Evolutionary conservation across 2,113 vertebrate species (phyloP), one percentile per base, ranked within the genome.

Genomic region (Charina bottae): DNA sequence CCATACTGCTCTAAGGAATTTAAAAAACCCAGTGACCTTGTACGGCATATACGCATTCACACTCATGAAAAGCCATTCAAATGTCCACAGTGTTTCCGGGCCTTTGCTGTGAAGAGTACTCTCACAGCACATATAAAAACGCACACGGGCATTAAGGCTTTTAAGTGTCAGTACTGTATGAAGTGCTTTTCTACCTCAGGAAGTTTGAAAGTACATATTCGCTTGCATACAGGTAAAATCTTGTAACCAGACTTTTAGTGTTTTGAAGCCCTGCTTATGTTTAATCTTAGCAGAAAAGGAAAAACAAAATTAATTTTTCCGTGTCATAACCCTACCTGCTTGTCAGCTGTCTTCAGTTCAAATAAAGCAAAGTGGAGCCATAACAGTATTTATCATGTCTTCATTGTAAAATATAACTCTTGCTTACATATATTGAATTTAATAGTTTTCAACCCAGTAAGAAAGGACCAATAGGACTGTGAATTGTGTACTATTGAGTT

Each of bases 11-110:
- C 98, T 90, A 99, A 99, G 95, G 99, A 99, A 97, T 99, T 99
- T 96, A 99, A 99, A 95, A 99, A 99, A 93, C 99, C 99, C 28
- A 99, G 99, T 0, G 99, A 99, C 95, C 97, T 99, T 2, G 99
- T 99, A 46, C 99, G 99, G 0, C 99, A 99, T 95, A 99, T 99
- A 93, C 99, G 99, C 93, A 99, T 99, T 92, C 99, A 99, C 95
- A 99, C 99, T 6, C 99, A 99, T 0, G 99, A 99, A 97, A 99
- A 99, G 96, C 99, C 99, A 5, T 99, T 99, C 97, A 99, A 99
- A 97, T 99, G 99, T 96, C 98, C 99, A 72, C 99, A 99, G 97
- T 99, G 99, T 96, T 99, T 99, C 97, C 97, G 99, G 85, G 99
- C 99, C 58, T 99, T 99, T 21, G 99, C 99, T 0, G 99, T 99